These are phyloP conservation scores for Tragelaphus buxtoni DNA, from an alignment of 2,113 vertebrate species.

Conservation along the genomic window DNA sequence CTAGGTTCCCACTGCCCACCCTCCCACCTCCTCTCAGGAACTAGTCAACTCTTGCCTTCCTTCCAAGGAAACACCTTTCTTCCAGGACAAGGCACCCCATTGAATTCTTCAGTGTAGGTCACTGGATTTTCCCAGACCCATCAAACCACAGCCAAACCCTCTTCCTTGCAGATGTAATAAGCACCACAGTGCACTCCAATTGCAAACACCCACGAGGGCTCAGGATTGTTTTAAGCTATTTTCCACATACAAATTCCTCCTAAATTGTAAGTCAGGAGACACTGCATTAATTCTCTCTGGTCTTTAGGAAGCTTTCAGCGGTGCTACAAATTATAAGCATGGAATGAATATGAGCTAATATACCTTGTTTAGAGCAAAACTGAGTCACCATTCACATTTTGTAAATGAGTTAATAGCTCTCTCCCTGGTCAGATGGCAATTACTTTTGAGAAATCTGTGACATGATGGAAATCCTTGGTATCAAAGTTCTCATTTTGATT, in stretches of 20 bases:
- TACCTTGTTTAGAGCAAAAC: constrained; percentile 63
- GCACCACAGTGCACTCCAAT: constrained; percentile 16
- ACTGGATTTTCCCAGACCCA: constrained; percentile 58
- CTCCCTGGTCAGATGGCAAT: constrained; percentile 69
- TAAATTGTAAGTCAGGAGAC: constrained; percentile 68
- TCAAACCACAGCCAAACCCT: constrained; percentile 64
- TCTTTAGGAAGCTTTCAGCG: constrained; percentile 77
- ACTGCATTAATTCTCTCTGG: constrained; percentile 69
- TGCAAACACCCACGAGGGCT: constrained; percentile 63
- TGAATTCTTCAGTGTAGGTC: constrained; percentile 52
- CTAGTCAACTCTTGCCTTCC: neutral
- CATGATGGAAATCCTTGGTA: constrained; percentile 64
- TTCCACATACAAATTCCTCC: constrained; percentile 67
- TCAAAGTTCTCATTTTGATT: constrained; percentile 70
- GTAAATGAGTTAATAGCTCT: constrained; percentile 72
- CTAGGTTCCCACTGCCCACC: neutral
- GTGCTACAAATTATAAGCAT: constrained; percentile 54
- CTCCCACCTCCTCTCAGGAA: neutral
- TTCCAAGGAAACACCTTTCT: constrained; percentile 11
- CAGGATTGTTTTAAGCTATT: constrained; percentile 63
- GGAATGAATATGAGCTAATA: constrained; percentile 67
- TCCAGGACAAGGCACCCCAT: neutral
- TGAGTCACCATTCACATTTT: constrained; percentile 66
- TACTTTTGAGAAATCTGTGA: constrained; percentile 72
- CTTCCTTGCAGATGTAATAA: constrained; percentile 62